Percentiles rank a stretch among this genome's conserved stretches.
phyloP scores from a whole-genome alignment of 2,797 vertebrate species.

The Eidolon dupreanum region DNA sequence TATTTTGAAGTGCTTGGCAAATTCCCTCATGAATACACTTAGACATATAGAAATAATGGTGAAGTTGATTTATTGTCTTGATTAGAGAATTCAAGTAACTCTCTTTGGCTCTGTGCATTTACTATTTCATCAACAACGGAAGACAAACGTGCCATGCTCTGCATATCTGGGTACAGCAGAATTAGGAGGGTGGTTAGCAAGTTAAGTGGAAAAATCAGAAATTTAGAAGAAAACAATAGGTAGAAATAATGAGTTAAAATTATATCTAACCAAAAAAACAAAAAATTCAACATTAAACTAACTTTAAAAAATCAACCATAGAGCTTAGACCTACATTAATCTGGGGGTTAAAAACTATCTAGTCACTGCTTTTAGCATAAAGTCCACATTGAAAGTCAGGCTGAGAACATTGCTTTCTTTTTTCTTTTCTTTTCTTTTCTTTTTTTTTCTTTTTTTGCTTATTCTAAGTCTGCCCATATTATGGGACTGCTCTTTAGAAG shows the following conservation, averaged over 20 bases:
- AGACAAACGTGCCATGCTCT: background rate
- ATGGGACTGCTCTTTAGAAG: background rate
- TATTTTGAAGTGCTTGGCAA: background rate
- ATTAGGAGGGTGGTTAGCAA: background rate
- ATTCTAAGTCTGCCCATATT: background rate
- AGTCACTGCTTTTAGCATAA: background rate
- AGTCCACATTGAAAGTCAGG: background rate
- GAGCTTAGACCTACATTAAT: background rate
- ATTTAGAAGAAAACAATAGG: background rate
- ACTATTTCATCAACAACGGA: background rate
- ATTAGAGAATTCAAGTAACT: background rate
- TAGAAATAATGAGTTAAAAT: background rate
- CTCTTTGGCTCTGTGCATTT: background rate
- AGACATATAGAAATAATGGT: background rate
- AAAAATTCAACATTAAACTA: background rate
- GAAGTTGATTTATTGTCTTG: background rate
- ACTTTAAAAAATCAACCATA: background rate
- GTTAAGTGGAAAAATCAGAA: constrained; percentile 18
- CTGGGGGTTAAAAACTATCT: background rate
- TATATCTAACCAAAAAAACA: background rate
- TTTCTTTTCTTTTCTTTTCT: background rate
- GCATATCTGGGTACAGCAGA: background rate
- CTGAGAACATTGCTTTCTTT: background rate
- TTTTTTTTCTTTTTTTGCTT: background rate
- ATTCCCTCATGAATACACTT: background rate